phyloP scores from a whole-genome alignment of 2,797 vertebrate genomes.

The Paratrypauchen microcephalus region DNA sequence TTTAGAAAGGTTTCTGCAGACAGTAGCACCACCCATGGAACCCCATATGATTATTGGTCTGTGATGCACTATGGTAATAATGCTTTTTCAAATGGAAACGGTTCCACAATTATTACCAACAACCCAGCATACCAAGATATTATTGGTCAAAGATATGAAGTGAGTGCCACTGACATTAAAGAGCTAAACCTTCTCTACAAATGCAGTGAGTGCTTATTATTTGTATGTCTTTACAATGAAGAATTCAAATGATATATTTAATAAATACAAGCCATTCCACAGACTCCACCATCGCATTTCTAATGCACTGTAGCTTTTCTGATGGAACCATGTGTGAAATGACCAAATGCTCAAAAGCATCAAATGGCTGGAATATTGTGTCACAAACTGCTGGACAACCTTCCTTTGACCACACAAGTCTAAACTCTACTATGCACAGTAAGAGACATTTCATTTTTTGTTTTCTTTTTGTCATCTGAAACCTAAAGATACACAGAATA shows the following conservation, averaged over 20 bases:
- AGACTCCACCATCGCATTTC: conserved; percentile 2
- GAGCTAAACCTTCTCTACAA: conserved; percentile 88
- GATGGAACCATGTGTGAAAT: too few species aligned
- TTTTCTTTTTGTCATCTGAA: too few species aligned
- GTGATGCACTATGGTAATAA: conserved; percentile 93
- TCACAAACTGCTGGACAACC: not conserved
- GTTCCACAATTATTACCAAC: conserved; percentile 86
- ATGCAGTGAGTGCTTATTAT: conserved; percentile 54
- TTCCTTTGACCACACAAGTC: not conserved
- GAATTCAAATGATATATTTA: too few species aligned
- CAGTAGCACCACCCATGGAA: conserved; percentile 78
- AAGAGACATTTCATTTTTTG: not conserved
- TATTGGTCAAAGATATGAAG: conserved; percentile 89
- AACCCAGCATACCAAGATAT: conserved; percentile 76
- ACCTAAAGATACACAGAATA: too few species aligned
- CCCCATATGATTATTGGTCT: conserved; percentile 88
- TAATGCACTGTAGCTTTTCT: conserved; percentile 4
- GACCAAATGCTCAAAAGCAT: not conserved
- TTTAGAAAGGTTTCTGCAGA: too few species aligned
- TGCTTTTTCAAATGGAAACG: conserved; percentile 75
- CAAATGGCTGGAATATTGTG: not conserved
- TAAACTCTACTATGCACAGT: not conserved
- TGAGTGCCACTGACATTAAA: conserved; percentile 83
- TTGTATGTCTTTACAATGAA: conserved; percentile 61
- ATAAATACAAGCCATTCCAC: too few species aligned